A percentile compares a stretch with the other conserved stretches of the same genome.
Conservation (phyloP, 2,797 vertebrate genomes). For the Myotis planiceps region DNA sequence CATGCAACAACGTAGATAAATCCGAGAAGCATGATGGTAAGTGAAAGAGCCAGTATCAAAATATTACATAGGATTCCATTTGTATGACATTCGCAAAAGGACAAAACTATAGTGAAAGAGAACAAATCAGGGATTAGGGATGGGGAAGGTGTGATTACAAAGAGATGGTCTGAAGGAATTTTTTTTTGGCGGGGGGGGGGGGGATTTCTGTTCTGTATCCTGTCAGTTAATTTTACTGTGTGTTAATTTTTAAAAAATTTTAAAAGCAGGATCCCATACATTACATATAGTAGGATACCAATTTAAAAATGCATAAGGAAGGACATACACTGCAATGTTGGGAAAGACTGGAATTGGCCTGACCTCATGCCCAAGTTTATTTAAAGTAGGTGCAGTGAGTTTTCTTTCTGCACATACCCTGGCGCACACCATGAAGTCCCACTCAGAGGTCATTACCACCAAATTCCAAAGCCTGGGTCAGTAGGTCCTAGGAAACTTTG, state of each 20-base stretch:
- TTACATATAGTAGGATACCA: not conserved
- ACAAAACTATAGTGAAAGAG: not conserved
- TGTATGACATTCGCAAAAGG: not conserved
- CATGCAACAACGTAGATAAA: not conserved
- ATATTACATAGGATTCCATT: not conserved
- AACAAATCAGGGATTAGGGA: not conserved
- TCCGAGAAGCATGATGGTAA: not conserved
- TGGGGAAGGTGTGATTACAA: not conserved
- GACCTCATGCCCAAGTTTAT: not conserved
- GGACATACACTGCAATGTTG: not conserved
- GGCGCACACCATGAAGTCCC: not conserved
- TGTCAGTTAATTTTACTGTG: not conserved
- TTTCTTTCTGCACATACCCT: not conserved
- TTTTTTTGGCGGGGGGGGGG: not conserved
- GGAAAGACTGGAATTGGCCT: not conserved
- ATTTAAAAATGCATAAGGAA: not conserved
- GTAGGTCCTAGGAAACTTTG: conserved; percentile 5
- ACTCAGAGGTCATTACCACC: not conserved
- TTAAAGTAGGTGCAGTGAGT: not conserved
- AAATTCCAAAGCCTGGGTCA: conserved; percentile 7
- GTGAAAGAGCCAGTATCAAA: not conserved
- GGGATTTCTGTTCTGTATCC: not conserved
- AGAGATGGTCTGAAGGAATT: not conserved
- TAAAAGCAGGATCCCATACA: not conserved
- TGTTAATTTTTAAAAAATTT: not conserved